Base-by-base conservation (phyloP, 2,797 vertebrate species). In the Agapornis canus region DNA sequence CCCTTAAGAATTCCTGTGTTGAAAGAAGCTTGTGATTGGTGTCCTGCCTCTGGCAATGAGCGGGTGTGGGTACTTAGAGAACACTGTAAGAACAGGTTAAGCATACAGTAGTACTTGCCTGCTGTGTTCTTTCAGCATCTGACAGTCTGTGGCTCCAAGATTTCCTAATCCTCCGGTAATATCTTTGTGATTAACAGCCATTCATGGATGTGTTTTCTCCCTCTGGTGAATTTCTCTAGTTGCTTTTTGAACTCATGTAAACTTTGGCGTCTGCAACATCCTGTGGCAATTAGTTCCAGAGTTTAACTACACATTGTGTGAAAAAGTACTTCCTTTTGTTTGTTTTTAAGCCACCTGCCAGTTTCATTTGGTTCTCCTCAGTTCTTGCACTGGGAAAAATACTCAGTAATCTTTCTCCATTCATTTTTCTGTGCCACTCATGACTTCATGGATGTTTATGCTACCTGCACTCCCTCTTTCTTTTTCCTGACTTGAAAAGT, bases 271-370 rank as follows among this genome's bases (percentile, higher is more conserved):
- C 89, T 94, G 80, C 85, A 91, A 69, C 95, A 94, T 96, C 92
- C 95, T 96, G 95, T 95, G 72, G 89, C 95, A 95, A 95, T 95
- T 96, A 96, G 95, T 96, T 96, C 92, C 91, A 95, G 92, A 72
- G 87, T 94, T 90, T 88, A 92, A 72, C 87, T 87, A 37, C 85
- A 71, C 82, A 88, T 59, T 94, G 96, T 96, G 87, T 91, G 93
- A 94, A 81, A 94, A 94, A 90, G 65, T 90, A 91, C 91, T 96
- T 96, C 90, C 85, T 92, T 96, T 96, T 96, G 87, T 89, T 96
- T 94, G 85, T 75, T 94, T 90, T 88, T 86, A 65, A 95, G 49
- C 91, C 87, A 94, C 94, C 96, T 96, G 94, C 90, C 87, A 92
- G 72, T 92, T 96, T 91, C 75, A 89, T 94, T 96, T 94, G 76